Evolutionary conservation across 2,797 vertebrate species (phyloP), one percentile per base, ranked within the genome.

Genomic region (Etheostoma perlongum): DNA sequence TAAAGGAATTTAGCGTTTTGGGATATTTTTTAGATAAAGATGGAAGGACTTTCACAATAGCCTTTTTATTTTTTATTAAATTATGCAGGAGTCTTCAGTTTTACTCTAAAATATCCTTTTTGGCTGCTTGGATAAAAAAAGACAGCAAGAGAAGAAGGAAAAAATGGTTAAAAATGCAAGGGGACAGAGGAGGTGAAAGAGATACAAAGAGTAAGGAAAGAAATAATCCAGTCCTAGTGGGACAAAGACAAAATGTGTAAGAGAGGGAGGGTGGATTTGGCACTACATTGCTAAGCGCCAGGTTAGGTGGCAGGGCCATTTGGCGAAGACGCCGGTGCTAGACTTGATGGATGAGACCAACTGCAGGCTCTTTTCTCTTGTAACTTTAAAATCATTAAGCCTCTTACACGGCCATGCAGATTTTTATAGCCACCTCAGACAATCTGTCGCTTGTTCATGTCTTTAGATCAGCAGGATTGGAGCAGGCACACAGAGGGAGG

Each of bases 311-410:
- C 92, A 91, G 92, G 84, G 85, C 91, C 91, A 91, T 92, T 95
- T 94, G 93, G 91, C 88, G 30, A 72, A 74, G 89, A 74, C 76
- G 14, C 46, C 76, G 88, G 94, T 91, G 87, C 91, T 94, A 89
- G 91, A 95, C 86, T 91, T 95, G 95, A 95, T 94, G 93, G 90
- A 95, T 94, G 91, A 89, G 87, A 89, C 88, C 86, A 89, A 91
- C 85, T 86, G 83, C 82, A 71, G 82, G 79, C 92, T 92, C 93
- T 95, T 94, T 91, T 86, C 93, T 89, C 93, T 86, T 94, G 94
- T 95, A 95, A 95, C 94, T 94, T 94, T 93, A 85, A 95, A 95
- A 95, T 95, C 93, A 95, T 95, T 95, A 95, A 95, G 94, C 93
- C 90, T 94, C 91, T 94, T 93, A 93, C 88, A 94, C 80, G 83